A percentile compares a stretch with the other conserved stretches of the same genome.
Conservation (phyloP, 2,113 vertebrate genomes). For the Tupaia tana region DNA sequence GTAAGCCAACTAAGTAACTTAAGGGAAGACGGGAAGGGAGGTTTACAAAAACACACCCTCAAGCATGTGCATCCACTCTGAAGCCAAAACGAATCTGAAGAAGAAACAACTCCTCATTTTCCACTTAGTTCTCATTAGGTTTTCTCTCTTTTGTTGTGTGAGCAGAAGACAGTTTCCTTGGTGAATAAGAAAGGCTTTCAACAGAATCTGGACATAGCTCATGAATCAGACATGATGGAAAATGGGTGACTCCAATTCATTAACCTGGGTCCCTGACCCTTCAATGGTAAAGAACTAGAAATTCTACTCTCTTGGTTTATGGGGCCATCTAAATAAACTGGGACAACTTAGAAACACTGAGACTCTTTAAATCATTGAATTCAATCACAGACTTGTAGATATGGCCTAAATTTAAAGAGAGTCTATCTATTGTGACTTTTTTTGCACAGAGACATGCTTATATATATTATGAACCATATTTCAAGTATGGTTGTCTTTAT, state of each 20-base stretch:
- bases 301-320: constrained; percentile 66
- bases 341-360: constrained; percentile 54
- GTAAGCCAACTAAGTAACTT: constrained; percentile 78
- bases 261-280: constrained; percentile 55
- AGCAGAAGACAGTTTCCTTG: constrained; percentile 73
- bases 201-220: constrained; percentile 69
- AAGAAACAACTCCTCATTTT: constrained; percentile 77
- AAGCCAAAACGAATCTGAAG: constrained; percentile 76
- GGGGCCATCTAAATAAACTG: constrained; percentile 49
- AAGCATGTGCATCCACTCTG: constrained; percentile 72
- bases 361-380: constrained; percentile 36
- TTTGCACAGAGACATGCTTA: constrained; percentile 10
- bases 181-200: constrained; percentile 69
- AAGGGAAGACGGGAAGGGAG: constrained; percentile 39
- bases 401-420: constrained; percentile 53
- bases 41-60: constrained; percentile 74
- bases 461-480: not conserved
- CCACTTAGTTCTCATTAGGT: constrained; percentile 70
- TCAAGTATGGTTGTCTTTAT: constrained; percentile 8
- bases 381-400: not conserved
- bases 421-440: not conserved
- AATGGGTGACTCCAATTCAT: constrained; percentile 67
- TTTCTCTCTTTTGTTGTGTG: constrained; percentile 77
- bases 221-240: constrained; percentile 76
- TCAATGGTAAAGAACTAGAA: constrained; percentile 66